Evolutionary conservation across 2,888 invertebrate genomes (phyloP), one percentile per base, ranked within the genome.

Genomic region (Erpobdella octoculata): DNA sequence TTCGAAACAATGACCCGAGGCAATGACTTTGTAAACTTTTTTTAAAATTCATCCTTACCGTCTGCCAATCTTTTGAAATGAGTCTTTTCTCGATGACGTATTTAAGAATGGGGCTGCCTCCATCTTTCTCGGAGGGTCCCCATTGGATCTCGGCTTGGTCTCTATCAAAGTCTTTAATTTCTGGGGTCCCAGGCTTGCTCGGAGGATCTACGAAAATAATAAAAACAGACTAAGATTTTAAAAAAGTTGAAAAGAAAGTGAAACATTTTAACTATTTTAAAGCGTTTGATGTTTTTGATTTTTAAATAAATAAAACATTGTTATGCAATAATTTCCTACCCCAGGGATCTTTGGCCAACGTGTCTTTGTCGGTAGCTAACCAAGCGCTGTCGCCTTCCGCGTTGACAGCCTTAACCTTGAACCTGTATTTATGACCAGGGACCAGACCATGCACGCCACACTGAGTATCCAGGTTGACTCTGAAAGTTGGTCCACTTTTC

Each of bases 121-220:
- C 98, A 71, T 83, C 83, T 46, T 89, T 89, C 69, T 89, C 86
- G 0, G 96, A 95, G 76, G 89, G 87, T 61, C 89, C 88, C 96
- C 96, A 97, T 86, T 91, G 88, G 70, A 96, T 86, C 80, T 93
- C 93, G 38, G 94, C 93, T 79, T 92, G 92, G 82, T 91, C 90
- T 79, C 90, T 90, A 83, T 94, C 93, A 91, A 93, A 94, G 81
- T 95, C 94, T 0, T 88, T 89, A 73, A 93, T 88, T 77, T 88
- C 87, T 72, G 97, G 97, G 82, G 92, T 92, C 53, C 94, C 92
- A 74, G 98, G 97, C 73, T 73, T 41, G 36, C 62, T 38, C 9
- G 75, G 74, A 36, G 73, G 70, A 59, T 72, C 73, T 75, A 36
- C 15, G 64, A 53, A 35, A n/a, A 21, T 21, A 8, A 53, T 33